Evolutionary conservation across 2,113 vertebrate species (phyloP).

Genomic region (cattle (Bos taurus)): ARS-UCD2.0 NC_037333.1:25583001-25583500

Average conservation of each 20-base stretch:
- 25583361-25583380: not conserved
- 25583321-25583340: not conserved
- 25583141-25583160: not conserved
- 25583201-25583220: not conserved
- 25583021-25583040: not conserved
- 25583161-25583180: not conserved
- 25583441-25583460: not conserved
- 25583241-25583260: not conserved
- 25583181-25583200: not conserved
- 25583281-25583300: not conserved
- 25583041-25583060: not conserved
- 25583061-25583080: not conserved
- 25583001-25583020: not conserved
- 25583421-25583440: not conserved
- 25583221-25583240: not conserved
- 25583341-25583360: not conserved
- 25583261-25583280: not conserved
- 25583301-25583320: not conserved
- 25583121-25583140: not conserved
- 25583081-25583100: not conserved
- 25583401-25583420: not conserved
- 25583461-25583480: not conserved
- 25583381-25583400: not conserved
- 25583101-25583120: not conserved
- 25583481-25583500: not conserved